Conservation (phyloP, 2,113 vertebrate species). For the Desmodus rotundus region DNA sequence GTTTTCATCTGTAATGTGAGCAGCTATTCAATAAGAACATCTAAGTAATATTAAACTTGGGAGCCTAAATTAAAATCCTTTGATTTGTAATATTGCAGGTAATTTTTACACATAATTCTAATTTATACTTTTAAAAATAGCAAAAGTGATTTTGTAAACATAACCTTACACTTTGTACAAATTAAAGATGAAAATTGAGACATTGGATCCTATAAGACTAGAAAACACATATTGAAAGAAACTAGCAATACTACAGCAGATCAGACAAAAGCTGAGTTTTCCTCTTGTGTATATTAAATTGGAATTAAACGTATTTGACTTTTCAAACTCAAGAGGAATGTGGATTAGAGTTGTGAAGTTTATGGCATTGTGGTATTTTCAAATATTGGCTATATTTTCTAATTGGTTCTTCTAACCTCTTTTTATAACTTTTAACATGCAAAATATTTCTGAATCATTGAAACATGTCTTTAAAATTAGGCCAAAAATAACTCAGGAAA, state of each 20-base stretch:
- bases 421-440: not conserved
- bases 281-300: not conserved
- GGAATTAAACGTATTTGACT: not conserved
- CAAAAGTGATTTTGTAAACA: not conserved
- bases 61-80: not conserved
- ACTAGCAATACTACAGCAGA: not conserved
- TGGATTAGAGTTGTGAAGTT: not conserved
- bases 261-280: not conserved
- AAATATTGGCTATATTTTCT: not conserved
- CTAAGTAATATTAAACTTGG: not conserved
- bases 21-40: not conserved
- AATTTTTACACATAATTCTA: not conserved
- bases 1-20: not conserved
- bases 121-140: not conserved
- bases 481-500: not conserved
- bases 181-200: not conserved
- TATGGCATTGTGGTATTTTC: not conserved
- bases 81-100: not conserved
- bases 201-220: not conserved
- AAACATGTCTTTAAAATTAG: not conserved
- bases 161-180: not conserved
- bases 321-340: not conserved
- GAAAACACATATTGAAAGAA: not conserved
- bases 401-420: not conserved
- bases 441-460: not conserved